Evolutionary conservation across 1,140 invertebrate species (phyloP), one percentile per base, ranked within the genome.

Genomic region (Pachyrhynchus sulphureomaculatus): DNA sequence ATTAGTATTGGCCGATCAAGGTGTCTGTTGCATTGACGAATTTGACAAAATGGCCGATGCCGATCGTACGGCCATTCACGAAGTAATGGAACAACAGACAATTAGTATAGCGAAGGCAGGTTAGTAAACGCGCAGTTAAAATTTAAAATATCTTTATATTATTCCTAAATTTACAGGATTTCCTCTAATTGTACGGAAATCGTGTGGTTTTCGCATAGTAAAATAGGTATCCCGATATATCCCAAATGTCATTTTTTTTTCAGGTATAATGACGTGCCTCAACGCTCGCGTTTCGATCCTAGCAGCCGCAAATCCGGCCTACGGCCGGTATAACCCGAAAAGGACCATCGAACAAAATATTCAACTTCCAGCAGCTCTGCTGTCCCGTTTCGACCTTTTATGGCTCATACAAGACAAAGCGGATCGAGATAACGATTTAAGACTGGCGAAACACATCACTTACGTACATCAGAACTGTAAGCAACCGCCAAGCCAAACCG

Each of bases 81-180:
- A 99, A 80, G 95, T 96, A 4, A 99, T 99, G 98, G 98, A 99
- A 82, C 98, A 99, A 73, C 98, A 99, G 79, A 99, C 98, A 1
- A 98, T 99, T 65, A 98, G 95, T 37, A 99, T 99, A 75, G 96
- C 98, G 9, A 99, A 99, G 83, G 89, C 91, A 74, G 36, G 37
- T 47, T 18, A 26, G 45, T 23, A 26, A 13, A 13, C n/a, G n/a
- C n/a, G n/a, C n/a, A n/a, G n/a, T n/a, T n/a, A n/a, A n/a, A n/a
- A n/a, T n/a, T n/a, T n/a, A n/a, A n/a, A n/a, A n/a, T n/a, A n/a
- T n/a, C n/a, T n/a, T n/a, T n/a, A n/a, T n/a, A n/a, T n/a, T n/a
- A n/a, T n/a, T n/a, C n/a, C n/a, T n/a, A n/a, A n/a, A n/a, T n/a
- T n/a, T n/a, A n/a, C n/a, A 47, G 21, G 18, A 8, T 47, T 47